Percentiles rank a stretch among this genome's conserved stretches.
Conservation (phyloP, 1,140 invertebrate species). For the Cardiocondyla obscurior region DNA sequence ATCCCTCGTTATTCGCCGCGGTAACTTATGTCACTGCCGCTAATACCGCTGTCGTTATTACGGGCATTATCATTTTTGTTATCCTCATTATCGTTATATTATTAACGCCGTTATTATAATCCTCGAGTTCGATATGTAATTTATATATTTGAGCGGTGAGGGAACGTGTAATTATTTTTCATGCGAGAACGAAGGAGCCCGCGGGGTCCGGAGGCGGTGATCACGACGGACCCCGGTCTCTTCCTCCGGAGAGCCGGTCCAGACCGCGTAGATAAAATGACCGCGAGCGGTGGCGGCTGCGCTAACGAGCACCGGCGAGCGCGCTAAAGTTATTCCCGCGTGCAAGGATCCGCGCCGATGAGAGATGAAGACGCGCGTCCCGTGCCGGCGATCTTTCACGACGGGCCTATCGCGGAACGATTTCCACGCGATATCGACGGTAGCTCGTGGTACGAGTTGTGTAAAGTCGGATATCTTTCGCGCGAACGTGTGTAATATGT, state of each 20-base stretch:
- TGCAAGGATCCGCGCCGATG: background rate
- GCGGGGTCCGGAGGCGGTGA: background rate
- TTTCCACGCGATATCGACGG: background rate
- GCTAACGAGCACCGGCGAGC: conserved; percentile 20
- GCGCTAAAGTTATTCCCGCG: conserved; percentile 26
- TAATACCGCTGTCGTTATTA: background rate
- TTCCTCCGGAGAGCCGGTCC: conserved; percentile 4
- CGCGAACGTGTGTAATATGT: background rate
- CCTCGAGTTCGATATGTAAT: background rate
- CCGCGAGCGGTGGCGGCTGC: conserved; percentile 7
- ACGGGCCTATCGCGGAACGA: background rate
- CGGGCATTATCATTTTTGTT: background rate
- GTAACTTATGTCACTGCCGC: background rate
- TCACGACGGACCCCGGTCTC: background rate
- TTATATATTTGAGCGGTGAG: background rate
- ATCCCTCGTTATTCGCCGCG: background rate
- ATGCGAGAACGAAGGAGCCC: background rate
- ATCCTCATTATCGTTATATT: background rate
- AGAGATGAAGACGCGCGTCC: background rate
- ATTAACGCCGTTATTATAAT: background rate
- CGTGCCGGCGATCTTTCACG: background rate
- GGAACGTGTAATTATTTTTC: conserved; percentile 13
- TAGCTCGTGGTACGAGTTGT: background rate
- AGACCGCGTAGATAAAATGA: conserved; percentile 8
- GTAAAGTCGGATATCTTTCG: background rate